Evolutionary conservation across 2,797 vertebrate genomes (phyloP).

Genomic region (Carduelis carduelis): DNA sequence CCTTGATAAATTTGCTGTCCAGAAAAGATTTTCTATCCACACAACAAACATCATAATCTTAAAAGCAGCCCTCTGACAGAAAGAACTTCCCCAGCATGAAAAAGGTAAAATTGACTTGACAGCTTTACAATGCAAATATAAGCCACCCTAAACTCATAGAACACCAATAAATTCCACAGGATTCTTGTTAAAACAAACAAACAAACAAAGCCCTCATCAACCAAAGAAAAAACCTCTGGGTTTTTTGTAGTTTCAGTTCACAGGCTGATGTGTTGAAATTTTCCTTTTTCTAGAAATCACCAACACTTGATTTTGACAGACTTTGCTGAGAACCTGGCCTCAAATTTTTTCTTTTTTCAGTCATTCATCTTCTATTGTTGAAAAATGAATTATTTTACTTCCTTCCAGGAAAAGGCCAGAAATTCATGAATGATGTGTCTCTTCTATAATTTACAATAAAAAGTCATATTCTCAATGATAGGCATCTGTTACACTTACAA

Average conservation of each 20-base stretch:
- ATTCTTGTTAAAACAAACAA: not conserved
- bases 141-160: not conserved
- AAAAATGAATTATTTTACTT: not conserved
- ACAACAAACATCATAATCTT: not conserved
- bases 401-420: not conserved
- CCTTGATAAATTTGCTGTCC: not conserved
- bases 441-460: not conserved
- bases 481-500: not conserved
- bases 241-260: not conserved
- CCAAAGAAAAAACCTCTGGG: rapidly evolving
- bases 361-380: not conserved
- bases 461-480: not conserved
- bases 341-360: not conserved
- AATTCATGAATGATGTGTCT: not conserved
- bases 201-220: too few relatives aligned
- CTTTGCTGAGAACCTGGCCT: not conserved
- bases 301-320: not conserved
- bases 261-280: not conserved
- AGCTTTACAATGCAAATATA: not conserved
- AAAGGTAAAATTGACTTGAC: not conserved
- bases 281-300: not conserved
- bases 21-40: not conserved
- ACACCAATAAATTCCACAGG: not conserved
- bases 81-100: not conserved
- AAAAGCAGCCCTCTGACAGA: not conserved